These are phyloP conservation scores for Okapia johnstoni DNA, from an alignment of 2,113 vertebrate genomes.

Conservation along the genomic window DNA sequence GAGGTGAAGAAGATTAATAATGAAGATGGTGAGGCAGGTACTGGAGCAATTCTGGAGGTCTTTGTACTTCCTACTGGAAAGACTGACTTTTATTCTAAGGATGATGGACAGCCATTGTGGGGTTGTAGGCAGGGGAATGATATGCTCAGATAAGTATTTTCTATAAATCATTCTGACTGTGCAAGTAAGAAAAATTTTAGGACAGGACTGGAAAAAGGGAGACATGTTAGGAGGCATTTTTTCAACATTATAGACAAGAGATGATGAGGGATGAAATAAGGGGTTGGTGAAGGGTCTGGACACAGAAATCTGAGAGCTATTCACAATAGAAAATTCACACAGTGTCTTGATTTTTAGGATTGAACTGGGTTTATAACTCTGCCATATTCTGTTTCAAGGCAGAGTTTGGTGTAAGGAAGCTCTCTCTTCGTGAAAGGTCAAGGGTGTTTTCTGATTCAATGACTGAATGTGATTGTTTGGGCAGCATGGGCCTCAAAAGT, in stretches of 20 bases:
- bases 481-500: not conserved
- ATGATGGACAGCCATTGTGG: not conserved
- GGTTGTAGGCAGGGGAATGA: not conserved
- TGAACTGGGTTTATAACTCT: not conserved
- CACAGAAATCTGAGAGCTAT: not conserved
- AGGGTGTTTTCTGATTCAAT: not conserved
- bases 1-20: not conserved
- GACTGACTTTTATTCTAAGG: not conserved
- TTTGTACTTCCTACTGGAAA: not conserved
- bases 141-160: not conserved
- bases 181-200: not conserved
- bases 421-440: not conserved
- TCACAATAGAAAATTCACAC: not conserved
- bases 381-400: conserved; percentile 9
- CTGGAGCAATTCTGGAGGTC: not conserved
- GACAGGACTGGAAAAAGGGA: not conserved
- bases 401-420: not conserved
- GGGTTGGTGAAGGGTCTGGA: not conserved
- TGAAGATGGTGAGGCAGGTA: not conserved
- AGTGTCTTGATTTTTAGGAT: not conserved
- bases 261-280: not conserved
- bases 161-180: not conserved
- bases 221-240: not conserved
- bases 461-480: not conserved
- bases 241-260: not conserved